phyloP scores from a whole-genome alignment of 2,113 vertebrate genomes.

The Pyrgilauda ruficollis region DNA sequence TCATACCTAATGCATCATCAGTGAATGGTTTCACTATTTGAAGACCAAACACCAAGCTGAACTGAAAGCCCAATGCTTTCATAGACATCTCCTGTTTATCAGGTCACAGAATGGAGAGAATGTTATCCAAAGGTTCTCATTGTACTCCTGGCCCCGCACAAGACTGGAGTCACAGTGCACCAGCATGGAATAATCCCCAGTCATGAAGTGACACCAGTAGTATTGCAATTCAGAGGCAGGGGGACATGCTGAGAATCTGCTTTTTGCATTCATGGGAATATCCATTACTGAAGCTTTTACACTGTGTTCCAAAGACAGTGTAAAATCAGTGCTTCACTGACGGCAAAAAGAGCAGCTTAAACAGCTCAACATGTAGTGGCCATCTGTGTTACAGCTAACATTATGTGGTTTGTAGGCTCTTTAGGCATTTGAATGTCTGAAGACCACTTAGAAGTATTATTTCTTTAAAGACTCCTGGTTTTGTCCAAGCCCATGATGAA shows the following conservation, averaged over 20 bases:
- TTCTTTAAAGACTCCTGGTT: constrained; percentile 24
- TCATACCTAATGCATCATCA: neutral
- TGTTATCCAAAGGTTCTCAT: neutral
- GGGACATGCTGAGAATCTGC: neutral
- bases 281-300: neutral
- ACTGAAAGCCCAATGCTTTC: neutral
- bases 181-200: neutral
- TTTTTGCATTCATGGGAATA: neutral
- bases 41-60: neutral
- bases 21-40: neutral
- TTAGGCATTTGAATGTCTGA: neutral
- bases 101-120: neutral
- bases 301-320: neutral
- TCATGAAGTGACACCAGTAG: neutral
- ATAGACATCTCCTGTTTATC: neutral
- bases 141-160: neutral
- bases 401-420: neutral
- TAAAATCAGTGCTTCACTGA: neutral
- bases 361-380: neutral
- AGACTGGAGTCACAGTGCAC: neutral
- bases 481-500: constrained; percentile 37
- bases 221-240: neutral
- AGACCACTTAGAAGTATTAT: constrained; percentile 4
- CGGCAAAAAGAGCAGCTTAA: neutral
- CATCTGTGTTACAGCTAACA: neutral